Evolutionary conservation across 2,113 vertebrate species (phyloP).

Genomic region (Reinhardtius hippoglossoides): DNA sequence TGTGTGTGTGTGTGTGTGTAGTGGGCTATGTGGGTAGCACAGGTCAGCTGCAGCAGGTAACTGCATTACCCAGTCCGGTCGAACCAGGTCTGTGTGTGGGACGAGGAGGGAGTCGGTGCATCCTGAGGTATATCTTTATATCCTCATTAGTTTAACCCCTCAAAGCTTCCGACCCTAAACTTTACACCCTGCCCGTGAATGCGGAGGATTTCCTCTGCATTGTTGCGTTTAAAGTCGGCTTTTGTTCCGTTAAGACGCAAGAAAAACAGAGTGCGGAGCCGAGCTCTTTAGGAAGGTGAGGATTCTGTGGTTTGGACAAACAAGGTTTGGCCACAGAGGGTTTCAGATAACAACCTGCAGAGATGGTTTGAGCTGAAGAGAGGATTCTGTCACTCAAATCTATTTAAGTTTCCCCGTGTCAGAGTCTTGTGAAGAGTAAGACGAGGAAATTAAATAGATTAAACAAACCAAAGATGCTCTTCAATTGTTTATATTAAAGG

Average conservation of each 20-base stretch:
- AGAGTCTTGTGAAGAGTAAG: background rate
- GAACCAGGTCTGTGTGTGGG: slow-evolving; percentile 66
- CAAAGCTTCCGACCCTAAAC: slow-evolving; percentile 57
- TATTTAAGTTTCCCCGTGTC: background rate
- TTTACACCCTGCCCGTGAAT: slow-evolving; percentile 61
- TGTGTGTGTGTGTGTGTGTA: slow-evolving; percentile 26
- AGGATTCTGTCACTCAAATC: background rate
- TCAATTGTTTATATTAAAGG: background rate
- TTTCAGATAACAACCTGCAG: slow-evolving; percentile 57
- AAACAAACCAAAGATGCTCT: background rate
- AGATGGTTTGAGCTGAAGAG: background rate
- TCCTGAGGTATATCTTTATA: slow-evolving; percentile 41
- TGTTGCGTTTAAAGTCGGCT: slow-evolving; percentile 39
- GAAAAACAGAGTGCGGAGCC: slow-evolving; percentile 53
- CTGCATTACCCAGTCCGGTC: slow-evolving; percentile 81
- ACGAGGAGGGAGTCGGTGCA: slow-evolving; percentile 24
- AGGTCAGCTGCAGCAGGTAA: slow-evolving; percentile 77
- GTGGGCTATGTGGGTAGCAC: slow-evolving; percentile 41
- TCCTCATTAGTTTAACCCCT: slow-evolving; percentile 63
- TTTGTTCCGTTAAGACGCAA: slow-evolving; percentile 68
- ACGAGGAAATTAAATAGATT: background rate
- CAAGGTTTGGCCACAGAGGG: slow-evolving; percentile 52
- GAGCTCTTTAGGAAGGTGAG: slow-evolving; percentile 45
- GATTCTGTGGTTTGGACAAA: slow-evolving; percentile 60
- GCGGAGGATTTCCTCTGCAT: slow-evolving; percentile 62